Evolutionary conservation across 2,797 vertebrate species (phyloP).

Genomic region (Pogonophryne albipinna): DNA sequence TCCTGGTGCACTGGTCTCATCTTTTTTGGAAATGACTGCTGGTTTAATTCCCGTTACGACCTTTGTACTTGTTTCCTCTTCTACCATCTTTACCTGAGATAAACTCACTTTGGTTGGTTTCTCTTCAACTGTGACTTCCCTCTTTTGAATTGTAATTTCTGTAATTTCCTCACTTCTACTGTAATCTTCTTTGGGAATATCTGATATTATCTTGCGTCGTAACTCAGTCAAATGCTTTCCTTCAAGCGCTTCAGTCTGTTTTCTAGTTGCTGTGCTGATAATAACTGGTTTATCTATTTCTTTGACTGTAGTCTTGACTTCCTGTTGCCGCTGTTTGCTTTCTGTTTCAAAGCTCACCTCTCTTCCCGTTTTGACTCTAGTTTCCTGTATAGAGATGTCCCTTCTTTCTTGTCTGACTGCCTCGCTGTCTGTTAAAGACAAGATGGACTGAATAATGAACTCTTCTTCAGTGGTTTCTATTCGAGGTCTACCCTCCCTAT

Average conservation of each 20-base stretch:
- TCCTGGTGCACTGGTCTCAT: not conserved
- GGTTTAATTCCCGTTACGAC: not conserved
- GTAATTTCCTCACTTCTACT: slow-evolving; percentile 20
- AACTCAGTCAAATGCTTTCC: slow-evolving; percentile 1
- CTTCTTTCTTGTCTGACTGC: not conserved
- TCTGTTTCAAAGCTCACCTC: slow-evolving; percentile 20
- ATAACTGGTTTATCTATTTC: not conserved
- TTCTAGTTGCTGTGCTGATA: slow-evolving; percentile 21
- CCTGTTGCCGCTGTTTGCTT: slow-evolving; percentile 13
- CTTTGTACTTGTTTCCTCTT: slow-evolving; percentile 2
- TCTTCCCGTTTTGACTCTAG: not conserved
- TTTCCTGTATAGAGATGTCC: not conserved
- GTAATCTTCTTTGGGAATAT: not conserved
- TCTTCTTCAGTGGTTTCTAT: slow-evolving; percentile 2
- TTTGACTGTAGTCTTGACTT: not conserved
- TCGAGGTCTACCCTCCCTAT: not conserved
- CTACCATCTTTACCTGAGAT: not conserved
- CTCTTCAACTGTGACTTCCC: slow-evolving; percentile 16
- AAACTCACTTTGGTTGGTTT: not conserved
- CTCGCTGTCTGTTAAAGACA: slow-evolving; percentile 3
- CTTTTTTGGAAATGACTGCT: not conserved
- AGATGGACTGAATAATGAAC: not conserved
- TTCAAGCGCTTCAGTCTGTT: slow-evolving; percentile 12
- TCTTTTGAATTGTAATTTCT: not conserved
- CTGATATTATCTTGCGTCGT: not conserved